Evolutionary conservation across 2,797 vertebrate genomes (phyloP).

Genomic region (Periophthalmus magnuspinnatus): DNA sequence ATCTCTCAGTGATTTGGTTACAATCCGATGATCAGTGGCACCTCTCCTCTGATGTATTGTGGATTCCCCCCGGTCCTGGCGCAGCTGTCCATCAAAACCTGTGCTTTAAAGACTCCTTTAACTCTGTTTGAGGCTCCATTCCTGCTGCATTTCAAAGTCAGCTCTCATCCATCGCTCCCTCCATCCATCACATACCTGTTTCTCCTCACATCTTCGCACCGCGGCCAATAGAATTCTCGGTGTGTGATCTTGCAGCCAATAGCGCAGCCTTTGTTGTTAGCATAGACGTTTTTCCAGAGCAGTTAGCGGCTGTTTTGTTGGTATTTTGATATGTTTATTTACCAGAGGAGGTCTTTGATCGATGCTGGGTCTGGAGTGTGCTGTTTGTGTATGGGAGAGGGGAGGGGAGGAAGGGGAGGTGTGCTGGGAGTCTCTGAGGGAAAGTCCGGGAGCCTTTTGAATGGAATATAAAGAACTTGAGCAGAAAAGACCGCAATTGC

Average conservation of each 20-base stretch:
- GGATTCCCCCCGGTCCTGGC: neutral
- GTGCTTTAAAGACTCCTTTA: slow-evolving; percentile 28
- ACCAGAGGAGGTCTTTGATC: slow-evolving; percentile 66
- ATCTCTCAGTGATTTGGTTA: neutral
- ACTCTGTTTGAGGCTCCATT: slow-evolving; percentile 37
- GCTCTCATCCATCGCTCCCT: slow-evolving; percentile 33
- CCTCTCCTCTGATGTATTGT: slow-evolving; percentile 9
- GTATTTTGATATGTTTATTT: slow-evolving; percentile 78
- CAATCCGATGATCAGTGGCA: neutral
- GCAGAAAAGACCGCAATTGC: neutral
- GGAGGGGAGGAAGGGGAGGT: slow-evolving; percentile 53
- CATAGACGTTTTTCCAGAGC: slow-evolving; percentile 25
- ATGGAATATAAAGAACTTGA: slow-evolving; percentile 22
- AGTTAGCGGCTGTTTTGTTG: slow-evolving; percentile 60
- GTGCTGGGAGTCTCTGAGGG: slow-evolving; percentile 46
- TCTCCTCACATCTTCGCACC: slow-evolving; percentile 51
- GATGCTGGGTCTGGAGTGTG: slow-evolving; percentile 27
- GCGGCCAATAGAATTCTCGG: slow-evolving; percentile 4
- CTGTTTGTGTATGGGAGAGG: slow-evolving; percentile 56
- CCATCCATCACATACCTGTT: slow-evolving; percentile 36
- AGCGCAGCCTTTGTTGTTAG: slow-evolving; percentile 57
- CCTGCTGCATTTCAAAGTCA: slow-evolving; percentile 47
- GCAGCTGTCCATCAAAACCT: slow-evolving; percentile 27
- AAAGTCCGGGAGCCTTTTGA: slow-evolving; percentile 29
- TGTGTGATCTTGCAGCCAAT: slow-evolving; percentile 57